Conservation (phyloP, 2,888 invertebrate genomes). For the Agrotis segetum region DNA sequence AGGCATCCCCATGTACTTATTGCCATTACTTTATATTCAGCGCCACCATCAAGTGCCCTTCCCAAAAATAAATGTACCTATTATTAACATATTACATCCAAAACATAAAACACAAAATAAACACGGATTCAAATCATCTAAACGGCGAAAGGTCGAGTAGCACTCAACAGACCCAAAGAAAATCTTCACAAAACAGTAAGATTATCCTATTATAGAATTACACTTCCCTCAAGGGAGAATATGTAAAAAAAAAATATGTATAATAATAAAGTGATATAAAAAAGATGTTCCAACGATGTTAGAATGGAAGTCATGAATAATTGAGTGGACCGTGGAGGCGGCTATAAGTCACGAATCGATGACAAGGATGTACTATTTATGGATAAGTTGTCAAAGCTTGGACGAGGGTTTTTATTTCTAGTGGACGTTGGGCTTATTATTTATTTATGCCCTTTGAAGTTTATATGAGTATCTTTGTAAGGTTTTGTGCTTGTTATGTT, state of each 20-base stretch:
- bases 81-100: neutral
- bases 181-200: conserved; percentile 32
- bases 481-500: neutral
- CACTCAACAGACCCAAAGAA: neutral
- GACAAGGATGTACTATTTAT: conserved; percentile 44
- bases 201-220: conserved; percentile 59
- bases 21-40: too few species aligned
- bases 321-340: conserved; percentile 64
- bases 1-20: too few species aligned
- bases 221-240: conserved; percentile 48
- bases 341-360: conserved; percentile 67
- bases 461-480: neutral
- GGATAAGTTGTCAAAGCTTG: conserved; percentile 33
- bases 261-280: conserved; percentile 61
- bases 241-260: conserved; percentile 57
- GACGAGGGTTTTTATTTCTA: conserved; percentile 2
- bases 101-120: neutral
- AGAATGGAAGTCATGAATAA: conserved; percentile 70
- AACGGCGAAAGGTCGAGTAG: neutral
- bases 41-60: too few species aligned
- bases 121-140: neutral
- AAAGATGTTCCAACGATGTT: conserved; percentile 64
- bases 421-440: conserved; percentile 1
- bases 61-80: too few species aligned
- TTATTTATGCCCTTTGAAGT: conserved; percentile 14